These are phyloP conservation scores for Frankliniella fusca DNA, from an alignment of 2,888 invertebrate genomes.

Conservation along the genomic window DNA sequence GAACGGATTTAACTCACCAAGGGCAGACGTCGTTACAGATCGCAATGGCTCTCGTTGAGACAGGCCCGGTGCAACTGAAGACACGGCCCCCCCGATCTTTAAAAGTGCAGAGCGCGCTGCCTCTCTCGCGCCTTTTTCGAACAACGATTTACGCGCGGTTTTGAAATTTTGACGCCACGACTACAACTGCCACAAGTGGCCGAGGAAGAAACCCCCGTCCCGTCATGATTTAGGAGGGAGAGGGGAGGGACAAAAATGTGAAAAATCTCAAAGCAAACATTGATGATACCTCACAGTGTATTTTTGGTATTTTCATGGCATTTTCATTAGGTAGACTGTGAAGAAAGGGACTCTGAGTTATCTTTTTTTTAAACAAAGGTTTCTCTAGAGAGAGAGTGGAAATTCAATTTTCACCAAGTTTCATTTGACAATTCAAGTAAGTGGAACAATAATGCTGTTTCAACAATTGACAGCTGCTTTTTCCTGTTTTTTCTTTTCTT, in stretches of 20 bases:
- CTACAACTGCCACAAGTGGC: too few species aligned
- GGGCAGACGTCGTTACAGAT: slow-evolving; percentile 70
- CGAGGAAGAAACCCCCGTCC: too few species aligned
- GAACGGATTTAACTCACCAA: slow-evolving; percentile 60
- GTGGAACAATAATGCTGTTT: neutral
- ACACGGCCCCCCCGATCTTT: neutral
- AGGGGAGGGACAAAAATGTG: too few species aligned
- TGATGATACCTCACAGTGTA: too few species aligned
- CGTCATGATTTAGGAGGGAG: neutral
- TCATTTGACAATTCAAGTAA: neutral
- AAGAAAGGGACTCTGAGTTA: neutral
- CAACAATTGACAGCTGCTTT: too few species aligned
- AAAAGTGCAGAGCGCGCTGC: neutral
- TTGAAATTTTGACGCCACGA: neutral
- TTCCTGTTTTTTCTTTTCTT: too few species aligned
- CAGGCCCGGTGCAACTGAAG: slow-evolving; percentile 29
- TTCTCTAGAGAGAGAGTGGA: neutral
- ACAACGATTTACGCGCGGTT: neutral
- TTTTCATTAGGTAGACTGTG: too few species aligned
- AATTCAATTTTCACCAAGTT: neutral
- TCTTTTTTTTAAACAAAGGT: neutral
- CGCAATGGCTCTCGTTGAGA: slow-evolving; percentile 70
- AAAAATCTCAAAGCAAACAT: too few species aligned
- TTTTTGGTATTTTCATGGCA: too few species aligned
- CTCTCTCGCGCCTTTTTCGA: slow-evolving; percentile 3